A percentile compares a stretch with the other conserved stretches of the same genome.
Conservation (phyloP, 2,113 vertebrate species). For the Cryptomyrus ogoouensis region DNA sequence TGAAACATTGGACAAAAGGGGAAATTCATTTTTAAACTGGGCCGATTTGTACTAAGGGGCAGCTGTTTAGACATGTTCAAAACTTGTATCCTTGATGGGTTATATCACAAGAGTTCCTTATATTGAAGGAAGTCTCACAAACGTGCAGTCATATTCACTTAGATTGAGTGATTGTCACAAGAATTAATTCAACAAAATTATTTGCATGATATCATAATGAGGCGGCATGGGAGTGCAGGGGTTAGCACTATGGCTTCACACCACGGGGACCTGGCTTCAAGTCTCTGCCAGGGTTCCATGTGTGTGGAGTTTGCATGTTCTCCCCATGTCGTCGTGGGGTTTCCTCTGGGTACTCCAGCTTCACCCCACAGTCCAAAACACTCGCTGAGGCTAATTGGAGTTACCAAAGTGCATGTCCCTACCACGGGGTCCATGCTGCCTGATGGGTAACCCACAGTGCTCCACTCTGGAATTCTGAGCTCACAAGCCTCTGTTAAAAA, state of each 20-base stretch:
- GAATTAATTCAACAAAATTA: too few relatives aligned
- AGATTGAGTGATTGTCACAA: not conserved
- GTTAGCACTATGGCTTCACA: too few relatives aligned
- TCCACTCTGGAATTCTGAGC: not conserved
- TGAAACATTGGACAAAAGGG: not conserved
- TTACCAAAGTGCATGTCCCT: not conserved
- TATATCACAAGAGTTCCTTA: not conserved
- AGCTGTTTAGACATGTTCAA: not conserved
- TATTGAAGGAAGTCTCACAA: not conserved
- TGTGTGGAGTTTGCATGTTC: too few relatives aligned
- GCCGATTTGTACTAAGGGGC: not conserved
- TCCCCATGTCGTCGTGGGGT: too few relatives aligned
- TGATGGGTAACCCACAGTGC: not conserved
- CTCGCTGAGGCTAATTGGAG: too few relatives aligned
- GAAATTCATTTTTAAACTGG: not conserved
- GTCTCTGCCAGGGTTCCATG: too few relatives aligned
- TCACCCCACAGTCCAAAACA: too few relatives aligned
- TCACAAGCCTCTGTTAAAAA: not conserved
- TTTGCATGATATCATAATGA: too few relatives aligned
- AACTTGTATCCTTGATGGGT: not conserved
- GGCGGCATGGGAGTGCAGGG: too few relatives aligned
- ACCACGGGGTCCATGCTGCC: not conserved
- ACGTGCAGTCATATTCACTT: not conserved
- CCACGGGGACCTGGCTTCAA: too few relatives aligned
- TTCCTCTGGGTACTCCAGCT: too few relatives aligned